Conservation (phyloP, 2,797 vertebrate genomes). For the Steatocranus sp. region DNA sequence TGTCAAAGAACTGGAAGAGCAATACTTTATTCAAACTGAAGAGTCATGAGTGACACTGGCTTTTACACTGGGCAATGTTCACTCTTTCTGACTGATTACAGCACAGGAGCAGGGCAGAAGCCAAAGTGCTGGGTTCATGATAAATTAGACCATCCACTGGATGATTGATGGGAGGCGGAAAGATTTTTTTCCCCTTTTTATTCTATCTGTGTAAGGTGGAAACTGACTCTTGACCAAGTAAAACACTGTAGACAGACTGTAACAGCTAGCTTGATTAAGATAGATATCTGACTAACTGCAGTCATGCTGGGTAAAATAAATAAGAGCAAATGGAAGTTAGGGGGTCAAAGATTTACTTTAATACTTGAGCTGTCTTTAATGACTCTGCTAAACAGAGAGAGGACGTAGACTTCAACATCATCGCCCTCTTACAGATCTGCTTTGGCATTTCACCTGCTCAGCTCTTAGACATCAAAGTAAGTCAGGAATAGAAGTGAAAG, state of each 20-base stretch:
- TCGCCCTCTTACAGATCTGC: slow-evolving; percentile 10
- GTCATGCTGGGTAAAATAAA: neutral
- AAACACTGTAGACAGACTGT: too few relatives aligned
- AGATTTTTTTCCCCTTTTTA: neutral
- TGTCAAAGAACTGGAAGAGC: neutral
- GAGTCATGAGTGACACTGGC: neutral
- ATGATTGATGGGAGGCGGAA: neutral
- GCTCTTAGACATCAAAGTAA: slow-evolving; percentile 53
- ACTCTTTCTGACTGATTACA: neutral
- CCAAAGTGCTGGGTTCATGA: neutral
- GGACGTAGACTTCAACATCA: slow-evolving; percentile 7
- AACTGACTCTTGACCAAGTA: neutral
- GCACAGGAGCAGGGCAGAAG: neutral
- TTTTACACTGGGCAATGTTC: neutral
- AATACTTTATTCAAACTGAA: neutral
- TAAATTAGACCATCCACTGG: neutral
- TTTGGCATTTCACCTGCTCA: slow-evolving; percentile 48
- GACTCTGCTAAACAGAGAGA: neutral
- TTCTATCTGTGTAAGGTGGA: neutral
- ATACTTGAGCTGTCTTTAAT: neutral
- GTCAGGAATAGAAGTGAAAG: slow-evolving; percentile 32
- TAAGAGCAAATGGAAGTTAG: neutral
- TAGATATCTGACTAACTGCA: neutral
- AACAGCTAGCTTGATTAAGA: neutral
- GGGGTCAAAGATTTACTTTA: neutral